Evolutionary conservation across 2,113 vertebrate species (phyloP).

Genomic region (Scytalopus superciliaris): DNA sequence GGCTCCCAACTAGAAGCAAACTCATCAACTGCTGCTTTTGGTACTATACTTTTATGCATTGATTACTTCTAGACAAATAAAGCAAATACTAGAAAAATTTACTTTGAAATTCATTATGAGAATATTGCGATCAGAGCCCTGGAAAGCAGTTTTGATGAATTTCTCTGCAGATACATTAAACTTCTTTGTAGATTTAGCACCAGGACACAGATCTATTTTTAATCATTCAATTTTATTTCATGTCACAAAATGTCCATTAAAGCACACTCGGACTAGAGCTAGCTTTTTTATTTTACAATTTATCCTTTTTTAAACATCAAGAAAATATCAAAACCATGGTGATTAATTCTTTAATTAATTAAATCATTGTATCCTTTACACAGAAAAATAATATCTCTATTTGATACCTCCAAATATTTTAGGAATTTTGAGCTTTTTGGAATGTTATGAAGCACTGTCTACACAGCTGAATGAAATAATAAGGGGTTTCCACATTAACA

Average conservation of each 20-base stretch:
- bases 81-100: neutral
- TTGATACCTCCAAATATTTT: slow-evolving; percentile 6
- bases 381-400: slow-evolving; percentile 41
- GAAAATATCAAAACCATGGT: slow-evolving; percentile 17
- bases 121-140: neutral
- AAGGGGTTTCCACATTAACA: neutral
- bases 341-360: slow-evolving; percentile 15
- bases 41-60: neutral
- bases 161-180: neutral
- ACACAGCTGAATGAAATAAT: neutral
- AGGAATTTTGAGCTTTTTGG: neutral
- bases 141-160: neutral
- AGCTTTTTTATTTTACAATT: slow-evolving; percentile 39
- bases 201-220: slow-evolving; percentile 20
- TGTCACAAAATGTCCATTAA: slow-evolving; percentile 31
- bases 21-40: neutral
- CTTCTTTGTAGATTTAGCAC: slow-evolving; percentile 28
- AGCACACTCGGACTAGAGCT: neutral
- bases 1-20: neutral
- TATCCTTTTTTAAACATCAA: slow-evolving; percentile 50
- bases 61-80: neutral
- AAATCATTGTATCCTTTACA: slow-evolving; percentile 36
- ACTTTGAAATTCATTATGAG: neutral
- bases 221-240: neutral
- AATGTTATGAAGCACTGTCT: neutral